These are phyloP conservation scores for Poeciliopsis paucimaculata DNA, from an alignment of 2,797 vertebrate genomes.

Conservation along the genomic window DNA sequence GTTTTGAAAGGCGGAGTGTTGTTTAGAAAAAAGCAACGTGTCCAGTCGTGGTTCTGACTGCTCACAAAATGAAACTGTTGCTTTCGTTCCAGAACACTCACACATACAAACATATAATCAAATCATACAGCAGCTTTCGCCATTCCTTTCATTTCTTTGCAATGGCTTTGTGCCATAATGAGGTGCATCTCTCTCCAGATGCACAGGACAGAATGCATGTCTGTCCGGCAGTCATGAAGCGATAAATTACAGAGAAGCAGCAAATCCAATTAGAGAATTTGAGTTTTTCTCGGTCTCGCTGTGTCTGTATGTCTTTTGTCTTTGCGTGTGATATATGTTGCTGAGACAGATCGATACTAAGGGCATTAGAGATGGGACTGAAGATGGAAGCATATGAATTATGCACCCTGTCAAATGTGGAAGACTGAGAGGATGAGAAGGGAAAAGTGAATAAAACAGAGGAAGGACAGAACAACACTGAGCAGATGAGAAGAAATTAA, in stretches of 20 bases:
- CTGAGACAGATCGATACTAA: constrained; percentile 75
- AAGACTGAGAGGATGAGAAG: constrained; percentile 19
- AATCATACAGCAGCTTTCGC: constrained; percentile 32
- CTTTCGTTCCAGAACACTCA: background rate
- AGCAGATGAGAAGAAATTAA: constrained; percentile 16
- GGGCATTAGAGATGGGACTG: constrained; percentile 62
- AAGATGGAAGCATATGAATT: constrained; percentile 70
- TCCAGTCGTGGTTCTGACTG: background rate
- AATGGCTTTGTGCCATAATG: constrained; percentile 42
- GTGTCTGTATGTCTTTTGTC: constrained; percentile 35
- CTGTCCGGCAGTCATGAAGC: constrained; percentile 46
- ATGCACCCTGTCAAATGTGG: constrained; percentile 70
- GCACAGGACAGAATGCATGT: constrained; percentile 41
- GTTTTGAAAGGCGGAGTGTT: background rate
- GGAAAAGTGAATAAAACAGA: constrained; percentile 38
- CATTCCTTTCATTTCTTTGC: constrained; percentile 38
- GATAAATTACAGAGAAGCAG: constrained; percentile 54
- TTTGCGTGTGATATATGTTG: constrained; percentile 36
- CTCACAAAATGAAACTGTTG: constrained; percentile 10
- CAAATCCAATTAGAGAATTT: constrained; percentile 66
- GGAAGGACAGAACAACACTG: constrained; percentile 13
- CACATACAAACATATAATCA: constrained; percentile 28
- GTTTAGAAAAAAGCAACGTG: background rate
- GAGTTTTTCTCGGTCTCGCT: constrained; percentile 29
- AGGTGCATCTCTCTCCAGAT: constrained; percentile 13